A percentile compares a stretch with the other conserved stretches of the same genome.
Evolutionary conservation across 1,140 invertebrate genomes (phyloP).

Genomic region (Aphaenogaster floridana): DNA sequence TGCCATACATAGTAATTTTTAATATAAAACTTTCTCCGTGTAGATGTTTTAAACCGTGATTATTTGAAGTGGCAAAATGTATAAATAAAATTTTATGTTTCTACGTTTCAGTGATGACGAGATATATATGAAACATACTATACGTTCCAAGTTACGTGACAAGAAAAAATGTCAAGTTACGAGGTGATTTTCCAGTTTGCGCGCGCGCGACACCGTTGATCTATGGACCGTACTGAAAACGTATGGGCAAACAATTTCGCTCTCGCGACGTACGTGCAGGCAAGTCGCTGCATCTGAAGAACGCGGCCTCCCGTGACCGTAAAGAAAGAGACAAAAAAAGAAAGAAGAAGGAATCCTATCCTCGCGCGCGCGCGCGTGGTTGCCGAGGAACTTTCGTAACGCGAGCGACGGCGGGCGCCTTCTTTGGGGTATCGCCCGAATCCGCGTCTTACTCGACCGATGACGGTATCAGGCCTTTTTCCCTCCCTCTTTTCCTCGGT

Average conservation of each 20-base stretch:
- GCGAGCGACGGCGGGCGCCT: neutral
- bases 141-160: neutral
- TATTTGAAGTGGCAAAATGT: too few species aligned
- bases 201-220: neutral
- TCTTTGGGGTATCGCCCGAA: constrained; percentile 18
- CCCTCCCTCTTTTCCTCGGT: neutral
- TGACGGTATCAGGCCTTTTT: constrained; percentile 23
- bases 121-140: neutral
- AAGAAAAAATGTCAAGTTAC: constrained; percentile 3
- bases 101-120: neutral
- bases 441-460: neutral
- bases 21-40: too few species aligned
- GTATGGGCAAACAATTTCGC: constrained; percentile 18
- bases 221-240: constrained; percentile 1
- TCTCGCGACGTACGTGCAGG: constrained; percentile 1
- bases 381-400: constrained; percentile 14
- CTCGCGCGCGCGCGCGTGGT: neutral
- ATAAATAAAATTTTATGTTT: neutral
- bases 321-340: neutral
- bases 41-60: neutral
- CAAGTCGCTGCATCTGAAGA: neutral
- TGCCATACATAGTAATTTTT: too few species aligned
- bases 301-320: neutral
- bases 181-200: constrained; percentile 34
- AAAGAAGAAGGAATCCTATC: constrained; percentile 10